phyloP scores from a whole-genome alignment of 2,888 invertebrate genomes.

The Microplitis manilae region DNA sequence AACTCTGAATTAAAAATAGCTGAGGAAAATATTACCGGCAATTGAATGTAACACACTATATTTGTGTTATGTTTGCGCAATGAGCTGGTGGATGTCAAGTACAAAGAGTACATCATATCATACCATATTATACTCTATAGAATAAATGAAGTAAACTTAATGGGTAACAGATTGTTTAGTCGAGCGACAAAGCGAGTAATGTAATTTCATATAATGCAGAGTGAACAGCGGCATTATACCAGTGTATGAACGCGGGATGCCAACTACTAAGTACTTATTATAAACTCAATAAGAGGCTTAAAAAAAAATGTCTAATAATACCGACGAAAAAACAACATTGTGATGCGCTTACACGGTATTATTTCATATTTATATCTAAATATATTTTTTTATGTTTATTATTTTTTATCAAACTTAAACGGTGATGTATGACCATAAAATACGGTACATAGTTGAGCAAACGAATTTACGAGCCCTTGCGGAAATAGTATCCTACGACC shows the following conservation, averaged over 20 bases:
- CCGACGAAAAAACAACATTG: neutral
- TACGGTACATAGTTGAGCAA: neutral
- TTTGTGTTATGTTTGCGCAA: conserved; percentile 5
- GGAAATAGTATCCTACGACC: neutral
- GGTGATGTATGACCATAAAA: neutral
- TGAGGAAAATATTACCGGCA: neutral
- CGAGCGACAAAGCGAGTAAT: neutral
- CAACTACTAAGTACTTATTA: neutral
- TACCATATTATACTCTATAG: neutral
- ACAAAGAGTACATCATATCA: neutral
- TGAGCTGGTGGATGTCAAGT: neutral
- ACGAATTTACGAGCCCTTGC: neutral
- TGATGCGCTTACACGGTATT: neutral
- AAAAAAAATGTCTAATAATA: neutral
- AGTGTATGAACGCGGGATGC: neutral
- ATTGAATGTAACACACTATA: neutral
- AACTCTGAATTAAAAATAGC: no score
- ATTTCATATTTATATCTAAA: neutral
- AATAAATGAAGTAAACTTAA: neutral
- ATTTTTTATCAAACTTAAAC: neutral
- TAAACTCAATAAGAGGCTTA: neutral
- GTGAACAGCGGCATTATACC: neutral
- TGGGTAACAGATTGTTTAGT: neutral
- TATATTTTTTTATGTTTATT: neutral
- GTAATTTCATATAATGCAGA: neutral